Percentiles rank a stretch among this genome's conserved stretches.
These are phyloP conservation scores for Gambusia affinis DNA, from an alignment of 2,113 vertebrate species.

Conservation along the genomic window DNA sequence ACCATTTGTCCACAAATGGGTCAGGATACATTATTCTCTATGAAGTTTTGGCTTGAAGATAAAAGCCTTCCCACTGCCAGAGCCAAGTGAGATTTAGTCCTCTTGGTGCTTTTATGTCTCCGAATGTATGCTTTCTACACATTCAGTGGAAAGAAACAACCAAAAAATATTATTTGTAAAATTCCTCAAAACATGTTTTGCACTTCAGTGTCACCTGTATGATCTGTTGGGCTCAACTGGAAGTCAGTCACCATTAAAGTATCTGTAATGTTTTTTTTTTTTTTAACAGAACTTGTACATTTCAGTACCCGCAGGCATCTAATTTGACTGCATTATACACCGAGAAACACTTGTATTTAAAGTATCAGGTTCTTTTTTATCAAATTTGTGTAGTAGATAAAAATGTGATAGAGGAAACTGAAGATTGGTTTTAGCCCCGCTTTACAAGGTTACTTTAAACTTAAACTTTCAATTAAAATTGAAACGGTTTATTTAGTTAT, in stretches of 20 bases:
- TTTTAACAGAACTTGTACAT: not conserved
- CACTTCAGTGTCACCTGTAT: not conserved
- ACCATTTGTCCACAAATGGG: too few relatives aligned
- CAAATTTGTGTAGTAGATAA: too few relatives aligned
- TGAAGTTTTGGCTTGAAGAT: not conserved
- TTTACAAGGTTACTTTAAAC: not conserved
- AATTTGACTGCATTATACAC: not conserved
- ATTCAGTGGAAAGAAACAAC: not conserved
- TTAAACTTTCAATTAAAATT: too few relatives aligned
- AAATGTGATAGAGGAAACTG: too few relatives aligned
- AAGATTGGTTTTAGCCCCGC: too few relatives aligned
- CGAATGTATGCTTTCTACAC: constrained; percentile 5
- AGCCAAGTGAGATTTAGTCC: not conserved
- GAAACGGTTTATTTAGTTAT: too few relatives aligned
- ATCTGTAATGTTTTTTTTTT: not conserved
- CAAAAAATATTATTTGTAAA: not conserved
- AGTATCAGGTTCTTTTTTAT: too few relatives aligned
- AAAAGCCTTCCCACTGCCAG: not conserved
- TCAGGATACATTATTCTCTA: too few relatives aligned
- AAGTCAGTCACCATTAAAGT: constrained; percentile 1
- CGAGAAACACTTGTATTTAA: not conserved
- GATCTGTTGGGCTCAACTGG: not conserved
- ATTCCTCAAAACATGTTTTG: constrained; percentile 11
- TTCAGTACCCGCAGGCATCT: not conserved
- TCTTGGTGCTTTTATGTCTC: constrained; percentile 1